Percentiles rank a stretch among this genome's conserved stretches.
Evolutionary conservation across 2,888 invertebrate species (phyloP).

Genomic region (Nebria salina): DNA sequence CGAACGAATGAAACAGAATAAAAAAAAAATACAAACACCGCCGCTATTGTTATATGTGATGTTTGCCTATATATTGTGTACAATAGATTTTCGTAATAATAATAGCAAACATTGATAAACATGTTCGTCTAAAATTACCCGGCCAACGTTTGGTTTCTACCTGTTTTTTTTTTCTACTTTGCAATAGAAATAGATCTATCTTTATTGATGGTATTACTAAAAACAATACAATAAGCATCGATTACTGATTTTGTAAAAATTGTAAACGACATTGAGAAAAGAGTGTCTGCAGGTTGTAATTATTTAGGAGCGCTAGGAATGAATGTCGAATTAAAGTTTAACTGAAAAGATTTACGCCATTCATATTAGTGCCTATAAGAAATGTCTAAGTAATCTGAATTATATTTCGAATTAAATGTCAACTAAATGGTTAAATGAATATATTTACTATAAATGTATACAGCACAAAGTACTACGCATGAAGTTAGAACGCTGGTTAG

Average conservation of each 20-base stretch:
- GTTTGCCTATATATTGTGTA: neutral
- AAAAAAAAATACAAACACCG: neutral
- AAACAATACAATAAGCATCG: no score
- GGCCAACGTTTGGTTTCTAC: neutral
- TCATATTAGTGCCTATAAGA: no score
- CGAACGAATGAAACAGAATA: neutral
- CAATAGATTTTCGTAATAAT: neutral
- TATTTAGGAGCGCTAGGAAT: no score
- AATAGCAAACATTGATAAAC: constrained; percentile 1
- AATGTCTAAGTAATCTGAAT: no score
- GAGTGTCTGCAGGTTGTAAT: no score
- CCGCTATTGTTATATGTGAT: neutral
- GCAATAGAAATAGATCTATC: no score
- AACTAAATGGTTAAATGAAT: neutral
- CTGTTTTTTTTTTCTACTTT: neutral
- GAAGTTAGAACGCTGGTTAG: neutral
- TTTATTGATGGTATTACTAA: no score
- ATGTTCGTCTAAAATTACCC: neutral
- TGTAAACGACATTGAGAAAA: no score
- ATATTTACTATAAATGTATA: neutral
- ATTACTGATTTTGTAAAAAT: no score
- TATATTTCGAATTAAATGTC: neutral
- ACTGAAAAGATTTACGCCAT: no score
- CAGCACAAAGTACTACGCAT: neutral
- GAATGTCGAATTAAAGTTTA: no score